Base-by-base conservation (phyloP, 2,888 invertebrate genomes). In the Selenia dentaria region DNA sequence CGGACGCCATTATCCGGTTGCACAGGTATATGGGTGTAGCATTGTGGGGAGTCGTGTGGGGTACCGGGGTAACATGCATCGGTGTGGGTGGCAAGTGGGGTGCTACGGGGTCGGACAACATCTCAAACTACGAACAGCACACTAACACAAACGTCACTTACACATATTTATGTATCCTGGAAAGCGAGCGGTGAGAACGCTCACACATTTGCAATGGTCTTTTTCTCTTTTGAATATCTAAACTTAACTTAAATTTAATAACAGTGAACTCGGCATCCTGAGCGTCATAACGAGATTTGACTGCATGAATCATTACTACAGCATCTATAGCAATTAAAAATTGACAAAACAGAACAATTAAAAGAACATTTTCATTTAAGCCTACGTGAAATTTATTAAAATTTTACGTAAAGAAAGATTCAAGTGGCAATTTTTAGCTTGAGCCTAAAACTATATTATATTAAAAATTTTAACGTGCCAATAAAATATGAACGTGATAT, bases 241-340 rank as follows among this genome's bases (percentile, higher is more conserved):
- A 22, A 6, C 64, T 51, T 47, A 50, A 54, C 52, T 57, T 46
- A 54, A 53, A 37, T 46, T 54, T 60, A 54, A 52, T 10, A 36
- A 22, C 29, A 16, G 24, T 47, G 51, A 50, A 42, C 25, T 26
- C 31, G 34, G 38, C 43, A 42, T 49, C 56, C 47, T 55, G 46
- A 86, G 89, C 89, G 82, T 91, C 91, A 91, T 93, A 93, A 93
- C 93, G 93, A 93, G 93, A 93, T 93, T 92, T 91, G 90, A 91
- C 92, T 92, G 92, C 91, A 91, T 87, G 88, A 90, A 88, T 81
- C 72, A 49, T 57, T 57, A 55, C 57, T 37, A 49, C 50, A 48
- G 40, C 37, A 44, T 47, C 57, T 58, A 57, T 60, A 70, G 54
- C 62, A 60, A 66, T 60, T 16, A 63, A 51, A 58, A 67, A 62